Percentiles rank a stretch among this genome's conserved stretches.
Evolutionary conservation across 2,113 vertebrate species (phyloP).

Genomic region (Scomber japonicus): DNA sequence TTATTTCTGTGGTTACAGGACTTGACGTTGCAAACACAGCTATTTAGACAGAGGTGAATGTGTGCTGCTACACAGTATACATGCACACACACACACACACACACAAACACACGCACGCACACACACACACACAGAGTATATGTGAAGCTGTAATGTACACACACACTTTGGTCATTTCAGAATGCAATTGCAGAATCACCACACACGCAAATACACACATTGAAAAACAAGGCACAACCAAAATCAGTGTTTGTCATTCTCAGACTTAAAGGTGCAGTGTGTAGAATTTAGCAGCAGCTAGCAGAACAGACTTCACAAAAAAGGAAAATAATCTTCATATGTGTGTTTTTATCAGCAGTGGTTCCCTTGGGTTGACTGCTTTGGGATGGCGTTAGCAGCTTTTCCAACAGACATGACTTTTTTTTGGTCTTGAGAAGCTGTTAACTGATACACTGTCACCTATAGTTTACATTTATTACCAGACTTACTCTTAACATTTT

Average conservation of each 20-base stretch:
- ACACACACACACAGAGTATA: background rate
- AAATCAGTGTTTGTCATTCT: background rate
- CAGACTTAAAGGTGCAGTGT: background rate
- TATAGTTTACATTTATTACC: too few relatives aligned
- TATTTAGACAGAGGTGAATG: slow-evolving; percentile 49
- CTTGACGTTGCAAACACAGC: slow-evolving; percentile 35
- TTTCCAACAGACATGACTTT: too few relatives aligned
- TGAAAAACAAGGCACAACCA: background rate
- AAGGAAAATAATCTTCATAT: too few relatives aligned
- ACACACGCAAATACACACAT: background rate
- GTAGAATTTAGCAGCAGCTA: too few relatives aligned
- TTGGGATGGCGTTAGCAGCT: too few relatives aligned
- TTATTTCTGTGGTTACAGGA: slow-evolving; percentile 37
- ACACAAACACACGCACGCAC: slow-evolving; percentile 15
- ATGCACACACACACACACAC: slow-evolving; percentile 11
- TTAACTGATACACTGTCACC: too few relatives aligned
- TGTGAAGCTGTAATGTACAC: background rate
- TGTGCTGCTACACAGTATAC: slow-evolving; percentile 18
- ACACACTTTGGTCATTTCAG: background rate
- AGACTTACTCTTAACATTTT: too few relatives aligned
- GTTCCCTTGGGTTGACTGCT: too few relatives aligned
- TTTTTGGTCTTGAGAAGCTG: too few relatives aligned
- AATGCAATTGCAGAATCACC: background rate
- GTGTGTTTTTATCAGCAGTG: too few relatives aligned
- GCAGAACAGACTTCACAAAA: too few relatives aligned